Evolutionary conservation across 2,113 vertebrate species (phyloP).

Genomic region (Solea senegalensis): DNA sequence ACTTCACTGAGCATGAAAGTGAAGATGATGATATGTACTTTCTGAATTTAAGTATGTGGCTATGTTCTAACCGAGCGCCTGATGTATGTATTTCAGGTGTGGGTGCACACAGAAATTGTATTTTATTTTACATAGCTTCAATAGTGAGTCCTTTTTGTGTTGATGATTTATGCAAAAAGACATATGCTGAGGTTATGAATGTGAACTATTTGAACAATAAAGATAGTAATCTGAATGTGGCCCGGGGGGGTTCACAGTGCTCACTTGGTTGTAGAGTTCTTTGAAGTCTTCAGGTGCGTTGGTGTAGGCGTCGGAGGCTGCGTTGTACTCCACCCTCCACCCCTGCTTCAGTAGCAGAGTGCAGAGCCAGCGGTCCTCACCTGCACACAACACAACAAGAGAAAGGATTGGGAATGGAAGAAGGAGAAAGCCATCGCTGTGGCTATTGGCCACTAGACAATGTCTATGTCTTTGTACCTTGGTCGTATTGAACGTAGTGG

Average conservation of each 20-base stretch:
- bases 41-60: too few relatives aligned
- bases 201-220: too few relatives aligned
- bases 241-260: background rate
- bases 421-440: background rate
- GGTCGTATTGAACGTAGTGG: conserved; percentile 77
- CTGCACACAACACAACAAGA: conserved; percentile 33
- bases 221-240: too few relatives aligned
- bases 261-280: conserved; percentile 80
- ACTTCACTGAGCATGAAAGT: too few relatives aligned
- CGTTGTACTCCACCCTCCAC: conserved; percentile 82
- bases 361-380: conserved; percentile 83
- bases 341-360: conserved; percentile 81
- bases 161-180: too few relatives aligned
- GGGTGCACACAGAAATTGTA: too few relatives aligned
- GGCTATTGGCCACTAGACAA: background rate
- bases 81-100: too few relatives aligned
- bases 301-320: conserved; percentile 81
- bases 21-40: too few relatives aligned
- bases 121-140: too few relatives aligned
- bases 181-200: too few relatives aligned
- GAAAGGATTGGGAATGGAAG: background rate
- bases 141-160: too few relatives aligned
- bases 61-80: too few relatives aligned
- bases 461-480: conserved; percentile 45
- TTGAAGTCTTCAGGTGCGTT: conserved; percentile 81